Evolutionary conservation across 2,797 vertebrate genomes (phyloP).

Genomic region (Brachyalestes nurse): DNA sequence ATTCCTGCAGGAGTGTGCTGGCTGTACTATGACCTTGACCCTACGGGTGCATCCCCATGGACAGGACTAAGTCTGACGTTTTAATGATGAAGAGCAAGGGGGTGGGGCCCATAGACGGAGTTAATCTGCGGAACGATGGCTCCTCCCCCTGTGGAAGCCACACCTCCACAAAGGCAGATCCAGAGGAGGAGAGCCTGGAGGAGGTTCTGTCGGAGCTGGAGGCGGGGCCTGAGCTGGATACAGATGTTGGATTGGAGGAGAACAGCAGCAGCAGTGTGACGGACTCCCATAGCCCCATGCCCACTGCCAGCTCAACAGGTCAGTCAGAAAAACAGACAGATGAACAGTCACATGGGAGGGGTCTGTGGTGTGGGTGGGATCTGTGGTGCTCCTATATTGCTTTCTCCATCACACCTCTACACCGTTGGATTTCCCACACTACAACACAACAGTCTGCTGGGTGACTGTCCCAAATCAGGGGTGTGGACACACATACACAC

Average conservation of each 20-base stretch:
- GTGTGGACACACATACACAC: slow-evolving; percentile 13
- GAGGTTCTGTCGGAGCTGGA: slow-evolving; percentile 52
- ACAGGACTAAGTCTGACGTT: slow-evolving; percentile 19
- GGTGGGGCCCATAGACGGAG: not conserved
- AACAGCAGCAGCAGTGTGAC: slow-evolving; percentile 62
- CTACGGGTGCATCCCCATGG: slow-evolving; percentile 14
- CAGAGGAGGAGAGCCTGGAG: slow-evolving; percentile 31
- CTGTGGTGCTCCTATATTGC: not conserved
- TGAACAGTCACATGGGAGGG: not conserved
- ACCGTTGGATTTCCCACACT: not conserved
- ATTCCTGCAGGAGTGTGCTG: not conserved
- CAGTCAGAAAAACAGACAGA: not conserved
- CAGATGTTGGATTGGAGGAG: slow-evolving; percentile 59
- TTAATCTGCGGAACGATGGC: not conserved
- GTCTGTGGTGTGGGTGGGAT: not conserved
- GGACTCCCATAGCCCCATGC: slow-evolving; percentile 70
- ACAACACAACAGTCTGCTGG: not conserved
- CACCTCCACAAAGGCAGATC: slow-evolving; percentile 17
- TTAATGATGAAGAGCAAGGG: slow-evolving; percentile 23
- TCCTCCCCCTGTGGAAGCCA: slow-evolving; percentile 30
- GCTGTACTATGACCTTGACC: slow-evolving; percentile 13
- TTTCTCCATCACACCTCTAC: not conserved
- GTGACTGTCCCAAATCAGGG: not conserved
- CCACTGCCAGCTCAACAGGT: slow-evolving; percentile 80
- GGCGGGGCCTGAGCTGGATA: slow-evolving; percentile 37